Base-by-base conservation (phyloP, 2,888 invertebrate genomes). In the Hyles lineata region DNA sequence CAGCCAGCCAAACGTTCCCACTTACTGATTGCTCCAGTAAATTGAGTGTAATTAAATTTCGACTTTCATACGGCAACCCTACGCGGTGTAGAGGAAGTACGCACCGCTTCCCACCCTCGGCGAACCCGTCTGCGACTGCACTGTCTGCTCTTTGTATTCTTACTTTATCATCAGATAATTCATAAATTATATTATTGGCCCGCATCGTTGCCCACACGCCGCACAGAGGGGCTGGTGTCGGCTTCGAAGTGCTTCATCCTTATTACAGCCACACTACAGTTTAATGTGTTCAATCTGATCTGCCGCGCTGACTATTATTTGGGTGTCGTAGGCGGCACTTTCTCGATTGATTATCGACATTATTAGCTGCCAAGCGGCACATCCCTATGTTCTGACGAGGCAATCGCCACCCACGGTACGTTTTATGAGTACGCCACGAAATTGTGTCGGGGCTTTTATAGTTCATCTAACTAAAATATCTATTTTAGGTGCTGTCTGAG, bases 331-430 rank as follows among this genome's bases (percentile, higher is more conserved):
- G 78, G 81, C 83, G 83, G 79, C 85, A 85, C 85, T 88, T 85
- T 88, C 87, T 86, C 87, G 85, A 90, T 90, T 89, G 88, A 89
- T 87, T 86, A 84, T 84, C 81, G 82, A 83, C 90, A 88, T 87
- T 87, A 89, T 89, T 90, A 89, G 84, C 81, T 79, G 74, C 75
- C 77, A 75, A 77, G 77, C 79, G 78, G 76, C 78, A 79, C 78
- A 76, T 79, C 77, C 75, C 73, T 79, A 76, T 50, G 70, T 75
- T 76, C 74, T 77, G 75, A 77, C 76, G 75, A 79, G 70, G 75
- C 77, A 79, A 81, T 81, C 75, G 75, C 80, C 77, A 77, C 78
- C 80, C 76, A 80, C 79, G 73, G 74, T 72, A 78, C 75, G 72
- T 67, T 67, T 80, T 79, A 78, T 78, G 76, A 78, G 76, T 76